A percentile compares a stretch with the other conserved stretches of the same genome.
phyloP scores from a whole-genome alignment of 1,140 invertebrate genomes.

The Caenorhabditis latens region DNA sequence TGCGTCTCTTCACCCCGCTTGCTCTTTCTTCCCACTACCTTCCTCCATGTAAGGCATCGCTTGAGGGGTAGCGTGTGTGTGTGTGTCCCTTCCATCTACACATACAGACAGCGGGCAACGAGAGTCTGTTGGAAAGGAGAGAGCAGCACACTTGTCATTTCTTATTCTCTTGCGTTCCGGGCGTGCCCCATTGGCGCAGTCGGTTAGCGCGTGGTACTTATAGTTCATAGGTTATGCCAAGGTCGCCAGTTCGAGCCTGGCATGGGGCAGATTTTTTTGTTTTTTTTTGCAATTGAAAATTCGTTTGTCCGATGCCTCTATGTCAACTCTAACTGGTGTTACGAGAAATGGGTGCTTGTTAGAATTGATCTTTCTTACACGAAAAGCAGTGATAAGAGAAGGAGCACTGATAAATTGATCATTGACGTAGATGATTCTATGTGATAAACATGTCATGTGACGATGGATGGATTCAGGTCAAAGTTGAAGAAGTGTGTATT shows the following conservation, averaged over 20 bases:
- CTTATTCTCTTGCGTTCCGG: background rate
- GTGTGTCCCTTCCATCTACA: background rate
- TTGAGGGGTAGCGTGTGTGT: background rate
- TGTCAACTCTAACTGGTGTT: background rate
- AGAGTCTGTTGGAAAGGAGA: slow-evolving; percentile 22
- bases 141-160: slow-evolving; percentile 25
- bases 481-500: background rate
- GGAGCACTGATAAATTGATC: background rate
- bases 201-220: slow-evolving; percentile 69
- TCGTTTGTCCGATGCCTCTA: background rate
- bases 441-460: slow-evolving; percentile 32
- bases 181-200: slow-evolving; percentile 67
- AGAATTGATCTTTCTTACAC: slow-evolving; percentile 38
- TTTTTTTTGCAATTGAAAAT: background rate
- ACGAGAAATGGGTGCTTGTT: background rate
- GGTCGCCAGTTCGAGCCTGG: slow-evolving; percentile 55
- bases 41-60: slow-evolving; percentile 16
- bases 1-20: background rate
- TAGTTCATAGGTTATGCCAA: slow-evolving; percentile 58
- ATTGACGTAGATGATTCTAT: slow-evolving; percentile 17
- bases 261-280: slow-evolving; percentile 44
- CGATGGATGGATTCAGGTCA: background rate
- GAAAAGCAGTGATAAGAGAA: slow-evolving; percentile 16
- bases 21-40: background rate
- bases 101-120: background rate